Percentiles rank a stretch among this genome's conserved stretches.
These are phyloP conservation scores for Oedothorax gibbosus DNA, from an alignment of 1,140 invertebrate species.

Conservation along the genomic window DNA sequence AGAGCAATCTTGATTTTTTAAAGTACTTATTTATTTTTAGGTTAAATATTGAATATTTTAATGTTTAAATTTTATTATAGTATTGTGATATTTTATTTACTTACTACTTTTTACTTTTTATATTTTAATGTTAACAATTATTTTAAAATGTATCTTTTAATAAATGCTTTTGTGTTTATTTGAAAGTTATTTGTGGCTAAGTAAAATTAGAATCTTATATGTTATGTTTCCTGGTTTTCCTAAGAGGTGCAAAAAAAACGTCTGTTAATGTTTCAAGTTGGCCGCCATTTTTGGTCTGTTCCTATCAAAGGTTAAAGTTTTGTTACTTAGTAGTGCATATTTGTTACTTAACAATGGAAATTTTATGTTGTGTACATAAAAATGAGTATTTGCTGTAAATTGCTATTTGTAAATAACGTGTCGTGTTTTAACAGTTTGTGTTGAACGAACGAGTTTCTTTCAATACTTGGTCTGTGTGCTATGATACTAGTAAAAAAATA, in stretches of 20 bases:
- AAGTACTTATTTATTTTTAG: too few species aligned
- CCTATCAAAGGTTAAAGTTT: constrained; percentile 23
- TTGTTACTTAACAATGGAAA: constrained; percentile 18
- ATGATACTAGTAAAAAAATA: constrained; percentile 43
- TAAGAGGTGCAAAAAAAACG: constrained; percentile 27
- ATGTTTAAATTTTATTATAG: background rate
- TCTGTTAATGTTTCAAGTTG: constrained; percentile 29
- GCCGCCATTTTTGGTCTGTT: constrained; percentile 33
- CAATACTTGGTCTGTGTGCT: constrained; percentile 42
- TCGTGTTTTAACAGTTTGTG: constrained; percentile 23
- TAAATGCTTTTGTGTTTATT: background rate
- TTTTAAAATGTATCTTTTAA: constrained; percentile 5
- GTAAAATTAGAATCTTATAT: background rate
- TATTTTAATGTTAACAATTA: background rate
- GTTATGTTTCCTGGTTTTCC: background rate
- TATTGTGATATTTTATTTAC: background rate
- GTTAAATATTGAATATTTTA: background rate
- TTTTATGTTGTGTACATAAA: constrained; percentile 43
- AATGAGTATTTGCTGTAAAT: constrained; percentile 45
- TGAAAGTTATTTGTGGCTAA: background rate
- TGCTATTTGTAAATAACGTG: constrained; percentile 45
- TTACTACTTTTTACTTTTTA: background rate
- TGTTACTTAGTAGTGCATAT: constrained; percentile 13
- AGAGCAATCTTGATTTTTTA: too few species aligned
- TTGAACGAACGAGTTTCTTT: constrained; percentile 35